Evolutionary conservation across 1,140 invertebrate genomes (phyloP).

Genomic region (Teleogryllus occipitalis): DNA sequence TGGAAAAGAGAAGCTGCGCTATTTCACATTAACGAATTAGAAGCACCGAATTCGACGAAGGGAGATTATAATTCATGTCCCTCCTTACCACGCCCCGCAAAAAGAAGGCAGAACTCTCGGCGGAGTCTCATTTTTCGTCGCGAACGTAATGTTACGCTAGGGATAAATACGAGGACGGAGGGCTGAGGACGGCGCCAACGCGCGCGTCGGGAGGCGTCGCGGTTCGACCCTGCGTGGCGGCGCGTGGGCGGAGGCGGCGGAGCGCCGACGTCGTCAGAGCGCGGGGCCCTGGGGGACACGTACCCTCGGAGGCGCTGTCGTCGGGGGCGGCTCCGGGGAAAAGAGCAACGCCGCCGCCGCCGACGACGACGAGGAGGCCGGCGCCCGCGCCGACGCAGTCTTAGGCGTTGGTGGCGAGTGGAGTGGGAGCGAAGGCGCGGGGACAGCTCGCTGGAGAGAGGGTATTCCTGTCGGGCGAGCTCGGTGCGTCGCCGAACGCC

Average conservation of each 20-base stretch:
- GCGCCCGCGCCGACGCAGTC: not conserved
- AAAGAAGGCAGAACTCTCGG: not conserved
- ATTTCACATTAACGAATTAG: not conserved
- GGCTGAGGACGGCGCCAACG: not conserved
- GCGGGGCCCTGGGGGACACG: not conserved
- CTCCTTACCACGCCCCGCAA: too few species aligned
- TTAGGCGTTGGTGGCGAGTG: not conserved
- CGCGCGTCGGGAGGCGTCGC: not conserved
- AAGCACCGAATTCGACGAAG: not conserved
- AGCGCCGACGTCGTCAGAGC: not conserved
- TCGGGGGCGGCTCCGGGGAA: not conserved
- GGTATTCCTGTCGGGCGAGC: too few species aligned
- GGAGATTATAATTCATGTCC: not conserved
- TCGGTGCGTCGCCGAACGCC: too few species aligned
- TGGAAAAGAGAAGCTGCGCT: not conserved
- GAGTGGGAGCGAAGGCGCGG: not conserved
- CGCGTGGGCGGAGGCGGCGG: not conserved
- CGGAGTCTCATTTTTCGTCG: not conserved
- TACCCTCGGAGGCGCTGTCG: not conserved
- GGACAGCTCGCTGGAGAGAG: too few species aligned
- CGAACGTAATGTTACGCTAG: not conserved
- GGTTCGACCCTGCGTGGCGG: not conserved
- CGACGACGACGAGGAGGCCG: not conserved
- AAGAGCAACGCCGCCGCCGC: too few species aligned
- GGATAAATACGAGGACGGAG: slow-evolving; percentile 2